Evolutionary conservation across 2,888 invertebrate genomes (phyloP).

Genomic region (Lathronympha strigana): DNA sequence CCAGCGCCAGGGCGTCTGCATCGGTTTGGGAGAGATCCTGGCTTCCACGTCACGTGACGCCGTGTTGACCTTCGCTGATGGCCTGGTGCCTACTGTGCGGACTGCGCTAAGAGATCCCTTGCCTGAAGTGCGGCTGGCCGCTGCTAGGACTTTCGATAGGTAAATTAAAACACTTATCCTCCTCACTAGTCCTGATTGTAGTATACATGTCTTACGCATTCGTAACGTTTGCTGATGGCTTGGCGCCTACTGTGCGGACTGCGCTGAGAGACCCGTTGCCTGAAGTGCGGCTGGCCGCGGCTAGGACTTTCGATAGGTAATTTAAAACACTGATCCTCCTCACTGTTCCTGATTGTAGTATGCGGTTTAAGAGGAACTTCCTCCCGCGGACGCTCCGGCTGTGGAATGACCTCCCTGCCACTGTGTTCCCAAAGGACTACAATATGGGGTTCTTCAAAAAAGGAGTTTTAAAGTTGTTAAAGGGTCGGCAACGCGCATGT

Average conservation of each 20-base stretch:
- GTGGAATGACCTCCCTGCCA: no score
- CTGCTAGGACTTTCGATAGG: constrained; percentile 97
- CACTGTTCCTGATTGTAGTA: no score
- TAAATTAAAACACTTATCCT: no score
- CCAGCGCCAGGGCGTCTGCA: constrained; percentile 99
- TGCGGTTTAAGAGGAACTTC: no score
- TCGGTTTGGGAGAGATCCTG: constrained; percentile 99
- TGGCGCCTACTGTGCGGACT: constrained; percentile 94
- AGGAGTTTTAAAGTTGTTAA: no score
- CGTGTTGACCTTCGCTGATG: constrained; percentile 88
- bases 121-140: constrained; percentile 96
- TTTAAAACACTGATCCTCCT: no score
- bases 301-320: constrained; percentile 95
- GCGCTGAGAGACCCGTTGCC: constrained; percentile 97
- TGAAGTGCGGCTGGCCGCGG: constrained; percentile 97
- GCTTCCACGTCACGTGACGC: constrained; percentile 97
- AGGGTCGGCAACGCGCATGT: no score
- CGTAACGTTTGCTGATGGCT: constrained; percentile 85
- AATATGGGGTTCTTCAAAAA: no score
- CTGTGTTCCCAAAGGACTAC: no score
- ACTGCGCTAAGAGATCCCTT: constrained; percentile 97
- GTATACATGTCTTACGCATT: no score
- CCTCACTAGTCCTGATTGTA: no score
- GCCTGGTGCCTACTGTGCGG: constrained; percentile 92
- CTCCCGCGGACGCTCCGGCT: no score